Conservation (phyloP, 2,888 invertebrate genomes). For the Lapara coniferarum region DNA sequence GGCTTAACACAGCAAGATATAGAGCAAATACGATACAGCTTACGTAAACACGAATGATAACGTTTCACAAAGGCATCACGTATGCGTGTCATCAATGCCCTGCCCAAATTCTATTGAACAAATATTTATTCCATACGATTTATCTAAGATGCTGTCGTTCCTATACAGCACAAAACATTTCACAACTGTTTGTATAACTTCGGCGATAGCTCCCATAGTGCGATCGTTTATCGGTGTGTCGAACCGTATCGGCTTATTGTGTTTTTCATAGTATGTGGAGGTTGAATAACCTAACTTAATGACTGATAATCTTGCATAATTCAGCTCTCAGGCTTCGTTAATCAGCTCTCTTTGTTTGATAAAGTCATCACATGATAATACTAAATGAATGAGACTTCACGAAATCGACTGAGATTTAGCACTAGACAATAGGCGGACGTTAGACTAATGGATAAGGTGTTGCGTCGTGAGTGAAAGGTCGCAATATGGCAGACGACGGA, state of each 20-base stretch:
- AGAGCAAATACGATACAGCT: background rate
- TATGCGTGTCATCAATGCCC: slow-evolving; percentile 44
- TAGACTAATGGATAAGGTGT: slow-evolving; percentile 13
- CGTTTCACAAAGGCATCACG: slow-evolving; percentile 41
- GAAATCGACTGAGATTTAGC: slow-evolving; percentile 13
- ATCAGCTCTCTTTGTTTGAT: slow-evolving; percentile 60
- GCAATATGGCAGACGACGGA: background rate
- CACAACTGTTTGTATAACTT: slow-evolving; percentile 50
- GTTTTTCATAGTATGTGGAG: slow-evolving; percentile 49
- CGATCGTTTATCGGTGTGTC: slow-evolving; percentile 59
- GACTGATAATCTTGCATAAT: slow-evolving; percentile 55
- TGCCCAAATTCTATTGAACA: slow-evolving; percentile 45
- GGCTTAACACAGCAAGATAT: background rate
- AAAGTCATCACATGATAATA: slow-evolving; percentile 39
- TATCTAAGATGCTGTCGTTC: slow-evolving; percentile 29
- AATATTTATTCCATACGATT: slow-evolving; percentile 48
- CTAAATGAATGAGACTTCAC: slow-evolving; percentile 18
- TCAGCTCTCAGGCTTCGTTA: slow-evolving; percentile 46
- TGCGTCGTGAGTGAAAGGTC: slow-evolving; percentile 17
- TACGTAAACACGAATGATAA: slow-evolving; percentile 38
- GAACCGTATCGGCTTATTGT: slow-evolving; percentile 59
- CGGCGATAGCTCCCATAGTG: slow-evolving; percentile 53
- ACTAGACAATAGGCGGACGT: slow-evolving; percentile 15
- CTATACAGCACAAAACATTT: slow-evolving; percentile 49
- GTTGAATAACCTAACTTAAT: slow-evolving; percentile 70